A percentile compares a stretch with the other conserved stretches of the same genome.
Evolutionary conservation across 1,140 invertebrate species (phyloP).

Genomic region (Lordiphosa stackelbergi): DNA sequence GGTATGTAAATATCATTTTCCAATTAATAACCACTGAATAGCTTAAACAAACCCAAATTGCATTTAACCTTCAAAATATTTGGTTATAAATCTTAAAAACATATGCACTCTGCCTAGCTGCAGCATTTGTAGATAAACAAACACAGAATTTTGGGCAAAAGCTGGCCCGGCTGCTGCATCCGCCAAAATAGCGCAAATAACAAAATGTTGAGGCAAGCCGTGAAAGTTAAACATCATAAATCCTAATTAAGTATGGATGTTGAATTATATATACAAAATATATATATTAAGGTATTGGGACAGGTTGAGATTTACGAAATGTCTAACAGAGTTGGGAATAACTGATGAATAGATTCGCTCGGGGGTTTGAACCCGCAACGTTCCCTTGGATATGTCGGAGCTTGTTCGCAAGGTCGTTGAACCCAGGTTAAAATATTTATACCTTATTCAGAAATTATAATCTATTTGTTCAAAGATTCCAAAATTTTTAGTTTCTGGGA

Average conservation of each 20-base stretch:
- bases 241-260: conserved; percentile 9
- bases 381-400: too few relatives aligned
- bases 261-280: neutral
- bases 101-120: conserved; percentile 23
- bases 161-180: neutral
- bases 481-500: too few relatives aligned
- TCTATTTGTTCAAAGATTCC: too few relatives aligned
- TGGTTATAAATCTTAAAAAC: conserved; percentile 38
- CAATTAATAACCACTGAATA: conserved; percentile 6
- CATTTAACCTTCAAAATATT: conserved; percentile 28
- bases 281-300: conserved; percentile 1
- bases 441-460: too few relatives aligned
- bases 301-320: too few relatives aligned
- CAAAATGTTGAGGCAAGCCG: conserved; percentile 57
- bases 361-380: too few relatives aligned
- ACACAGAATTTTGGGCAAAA: conserved; percentile 26
- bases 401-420: too few relatives aligned
- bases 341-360: too few relatives aligned
- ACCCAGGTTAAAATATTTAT: too few relatives aligned
- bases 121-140: conserved; percentile 41
- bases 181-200: conserved; percentile 27
- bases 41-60: conserved; percentile 15
- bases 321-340: too few relatives aligned
- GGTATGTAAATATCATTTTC: conserved; percentile 50
- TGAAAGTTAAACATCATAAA: conserved; percentile 10